A percentile compares a stretch with the other conserved stretches of the same genome.
Conservation (phyloP, 2,113 vertebrate species). For the Glaucomys volans region DNA sequence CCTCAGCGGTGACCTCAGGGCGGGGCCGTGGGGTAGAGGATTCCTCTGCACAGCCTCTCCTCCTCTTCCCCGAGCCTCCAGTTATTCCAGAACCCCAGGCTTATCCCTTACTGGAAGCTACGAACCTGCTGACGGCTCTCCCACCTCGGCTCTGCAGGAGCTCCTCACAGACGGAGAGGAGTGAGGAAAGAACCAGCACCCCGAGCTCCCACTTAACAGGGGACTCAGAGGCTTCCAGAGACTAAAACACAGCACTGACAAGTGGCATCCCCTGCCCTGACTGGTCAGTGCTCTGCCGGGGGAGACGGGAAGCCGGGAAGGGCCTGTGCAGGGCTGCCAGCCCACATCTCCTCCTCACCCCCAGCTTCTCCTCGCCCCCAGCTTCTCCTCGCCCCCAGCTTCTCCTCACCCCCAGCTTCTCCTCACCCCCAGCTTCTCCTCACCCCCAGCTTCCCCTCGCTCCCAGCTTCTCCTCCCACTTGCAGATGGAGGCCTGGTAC, state of each 20-base stretch:
- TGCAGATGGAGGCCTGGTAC: not conserved
- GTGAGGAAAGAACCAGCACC: accelerated
- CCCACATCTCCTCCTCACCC: not conserved
- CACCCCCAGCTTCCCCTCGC: too few species aligned
- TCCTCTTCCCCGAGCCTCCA: too few species aligned
- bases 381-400: too few species aligned
- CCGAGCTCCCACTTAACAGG: not conserved
- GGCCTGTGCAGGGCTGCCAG: accelerated
- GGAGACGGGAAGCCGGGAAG: too few species aligned
- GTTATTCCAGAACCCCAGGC: not conserved
- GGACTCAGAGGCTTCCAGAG: too few species aligned
- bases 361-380: too few species aligned
- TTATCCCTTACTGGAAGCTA: not conserved
- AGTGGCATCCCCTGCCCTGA: accelerated
- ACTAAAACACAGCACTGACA: not conserved
- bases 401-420: too few species aligned
- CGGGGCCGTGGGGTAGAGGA: too few species aligned
- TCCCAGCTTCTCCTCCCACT: not conserved
- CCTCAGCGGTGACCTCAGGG: not conserved
- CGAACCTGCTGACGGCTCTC: accelerated
- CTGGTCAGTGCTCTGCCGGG: too few species aligned
- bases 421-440: too few species aligned
- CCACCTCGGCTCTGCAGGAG: not conserved
- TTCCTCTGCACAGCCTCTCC: too few species aligned
- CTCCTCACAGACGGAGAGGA: too few species aligned